phyloP scores from a whole-genome alignment of 2,888 invertebrate genomes.

The Limulus polyphemus region DNA sequence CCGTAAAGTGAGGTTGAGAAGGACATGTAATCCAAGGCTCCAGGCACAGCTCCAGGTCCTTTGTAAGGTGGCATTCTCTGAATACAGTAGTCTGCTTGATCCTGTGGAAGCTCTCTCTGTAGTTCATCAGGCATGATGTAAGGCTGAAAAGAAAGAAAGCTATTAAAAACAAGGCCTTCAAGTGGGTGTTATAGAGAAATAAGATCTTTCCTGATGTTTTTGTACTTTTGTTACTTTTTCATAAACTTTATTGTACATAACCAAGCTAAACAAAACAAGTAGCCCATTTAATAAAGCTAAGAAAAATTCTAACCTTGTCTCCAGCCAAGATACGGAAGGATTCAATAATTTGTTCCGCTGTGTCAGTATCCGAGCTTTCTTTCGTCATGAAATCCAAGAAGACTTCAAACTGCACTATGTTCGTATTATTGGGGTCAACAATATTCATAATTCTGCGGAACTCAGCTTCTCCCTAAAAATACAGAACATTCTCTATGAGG shows the following conservation, averaged over 20 bases:
- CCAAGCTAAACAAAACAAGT: no score
- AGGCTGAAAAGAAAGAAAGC: slow-evolving; percentile 50
- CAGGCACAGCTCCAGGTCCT: slow-evolving; percentile 74
- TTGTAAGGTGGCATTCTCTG: slow-evolving; percentile 97
- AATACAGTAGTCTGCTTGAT: slow-evolving; percentile 99
- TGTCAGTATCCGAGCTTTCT: slow-evolving; percentile 96
- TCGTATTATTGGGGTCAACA: slow-evolving; percentile 89
- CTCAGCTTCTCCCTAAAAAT: slow-evolving; percentile 83
- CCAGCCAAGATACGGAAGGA: slow-evolving; percentile 98
- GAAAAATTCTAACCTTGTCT: slow-evolving; percentile 64
- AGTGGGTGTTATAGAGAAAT: no score
- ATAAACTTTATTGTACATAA: no score
- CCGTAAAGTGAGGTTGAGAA: slow-evolving; percentile 98
- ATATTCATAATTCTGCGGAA: slow-evolving; percentile 95
- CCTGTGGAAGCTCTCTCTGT: slow-evolving; percentile 93
- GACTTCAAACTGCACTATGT: slow-evolving; percentile 94
- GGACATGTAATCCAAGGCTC: slow-evolving; percentile 96
- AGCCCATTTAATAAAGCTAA: no score
- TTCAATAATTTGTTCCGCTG: slow-evolving; percentile 96
- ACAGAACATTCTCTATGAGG: slow-evolving; percentile 3
- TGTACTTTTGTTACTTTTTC: no score
- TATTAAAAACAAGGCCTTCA: background rate
- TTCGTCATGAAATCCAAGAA: slow-evolving; percentile 99
- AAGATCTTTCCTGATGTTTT: no score
- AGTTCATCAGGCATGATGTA: slow-evolving; percentile 97